Evolutionary conservation across 2,797 vertebrate genomes (phyloP), one percentile per base, ranked within the genome.

Genomic region (Takifugu rubripes): DNA sequence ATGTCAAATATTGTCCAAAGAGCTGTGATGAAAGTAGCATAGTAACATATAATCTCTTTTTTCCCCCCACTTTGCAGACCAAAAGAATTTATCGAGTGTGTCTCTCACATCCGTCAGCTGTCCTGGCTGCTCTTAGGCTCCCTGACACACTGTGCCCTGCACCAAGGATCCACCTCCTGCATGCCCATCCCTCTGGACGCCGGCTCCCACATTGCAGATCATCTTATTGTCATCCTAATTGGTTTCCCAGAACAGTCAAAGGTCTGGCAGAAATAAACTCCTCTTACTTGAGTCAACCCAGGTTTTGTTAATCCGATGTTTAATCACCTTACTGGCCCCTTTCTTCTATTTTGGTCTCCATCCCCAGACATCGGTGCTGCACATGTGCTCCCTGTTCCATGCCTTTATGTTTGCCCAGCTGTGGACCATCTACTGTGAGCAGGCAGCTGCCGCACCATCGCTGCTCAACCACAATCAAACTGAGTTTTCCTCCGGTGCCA

Each of bases 201-300:
- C 3, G 97, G 97, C 47, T 97, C 96, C 69, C 97, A 98, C 73
- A 93, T 99, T 49, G 96, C 97, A 46, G 97, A 99, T 82, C 97
- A 99, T 83, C 95, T 99, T 61, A 98, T 98, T 64, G 94, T 99
- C 84, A 98, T 99, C 88, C 92, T 99, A 71, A 98, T 99, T 76
- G 96, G 97, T 62, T 99, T 99, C 88, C 97, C 97, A 25, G 97
- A 99, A 64, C 97, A 99, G 86, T 99, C 97, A 66, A 99, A 99
- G 94, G 97, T 99, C 90, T 84, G 86, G 54, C 40, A 61, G n/a
- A 40, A 61, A 52, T 25, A 44, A 55, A 25, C 9, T 54, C 27
- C 15, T 3, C 15, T 36, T 45, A 52, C 58, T 25, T 52, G 14
- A 44, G 25, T 36, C n/a, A 29, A 25, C 31, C 48, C 54, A 46